These are phyloP conservation scores for Dascillus cervinus DNA, from an alignment of 2,888 invertebrate species.

Conservation along the genomic window DNA sequence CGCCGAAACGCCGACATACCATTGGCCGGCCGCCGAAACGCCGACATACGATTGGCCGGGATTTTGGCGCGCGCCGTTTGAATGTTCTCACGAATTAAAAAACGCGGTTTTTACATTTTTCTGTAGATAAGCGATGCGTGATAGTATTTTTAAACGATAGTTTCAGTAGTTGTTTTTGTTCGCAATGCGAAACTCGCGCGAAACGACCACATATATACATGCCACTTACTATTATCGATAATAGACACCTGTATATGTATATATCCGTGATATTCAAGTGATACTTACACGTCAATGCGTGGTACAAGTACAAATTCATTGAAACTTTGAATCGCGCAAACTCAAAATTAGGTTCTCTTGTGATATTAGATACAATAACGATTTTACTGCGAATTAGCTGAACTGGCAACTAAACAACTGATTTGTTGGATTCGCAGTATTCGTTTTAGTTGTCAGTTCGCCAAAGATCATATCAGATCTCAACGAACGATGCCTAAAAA, in stretches of 20 bases:
- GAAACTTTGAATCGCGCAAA: too few species aligned
- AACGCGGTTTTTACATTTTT: too few species aligned
- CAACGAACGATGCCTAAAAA: conserved; percentile 6
- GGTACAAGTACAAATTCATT: too few species aligned
- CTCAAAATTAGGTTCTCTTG: too few species aligned
- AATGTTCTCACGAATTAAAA: too few species aligned
- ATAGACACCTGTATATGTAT: conserved; percentile 7
- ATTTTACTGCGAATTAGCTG: conserved; percentile 11
- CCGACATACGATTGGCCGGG: too few species aligned
- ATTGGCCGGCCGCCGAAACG: too few species aligned
- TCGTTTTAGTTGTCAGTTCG: conserved; percentile 10
- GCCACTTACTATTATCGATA: conserved; percentile 7
- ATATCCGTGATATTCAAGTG: conserved; percentile 12
- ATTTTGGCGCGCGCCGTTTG: too few species aligned
- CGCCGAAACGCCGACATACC: too few species aligned
- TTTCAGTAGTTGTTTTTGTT: conserved; percentile 11
- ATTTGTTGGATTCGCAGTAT: too few species aligned
- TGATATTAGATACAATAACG: conserved; percentile 16
- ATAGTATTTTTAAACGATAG: conserved; percentile 17
- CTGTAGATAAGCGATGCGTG: conserved; percentile 19
- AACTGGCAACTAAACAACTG: conserved; percentile 12
- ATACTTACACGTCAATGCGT: too few species aligned
- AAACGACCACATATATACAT: conserved; percentile 5
- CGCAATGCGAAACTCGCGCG: too few species aligned
- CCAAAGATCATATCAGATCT: conserved; percentile 15